phyloP scores from a whole-genome alignment of 2,888 invertebrate genomes.

The Thyatira batis region DNA sequence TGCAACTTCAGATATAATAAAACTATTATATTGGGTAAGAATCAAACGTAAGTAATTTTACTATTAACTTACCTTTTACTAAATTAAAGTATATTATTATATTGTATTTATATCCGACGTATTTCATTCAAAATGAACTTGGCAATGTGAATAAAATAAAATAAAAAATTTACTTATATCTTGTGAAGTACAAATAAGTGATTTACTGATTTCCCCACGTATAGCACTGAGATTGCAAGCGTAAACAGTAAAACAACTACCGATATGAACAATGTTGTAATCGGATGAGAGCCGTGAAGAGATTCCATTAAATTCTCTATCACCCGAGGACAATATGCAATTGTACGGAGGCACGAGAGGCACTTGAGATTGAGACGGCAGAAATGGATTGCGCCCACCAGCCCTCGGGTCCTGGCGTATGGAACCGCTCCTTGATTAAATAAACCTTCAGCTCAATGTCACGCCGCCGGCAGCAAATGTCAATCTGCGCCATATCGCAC shows the following conservation, averaged over 20 bases:
- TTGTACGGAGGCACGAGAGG: slow-evolving; percentile 70
- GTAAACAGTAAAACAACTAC: slow-evolving; percentile 61
- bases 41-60: too few species aligned
- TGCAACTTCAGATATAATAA: neutral
- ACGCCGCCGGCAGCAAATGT: slow-evolving; percentile 60
- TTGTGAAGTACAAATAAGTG: neutral
- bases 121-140: too few species aligned
- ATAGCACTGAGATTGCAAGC: slow-evolving; percentile 16
- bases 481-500: slow-evolving; percentile 69
- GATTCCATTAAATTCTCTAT: slow-evolving; percentile 73
- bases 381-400: slow-evolving; percentile 51
- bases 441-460: slow-evolving; percentile 74
- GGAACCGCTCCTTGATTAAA: slow-evolving; percentile 76
- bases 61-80: too few species aligned
- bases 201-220: neutral
- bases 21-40: too few species aligned
- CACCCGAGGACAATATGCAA: slow-evolving; percentile 71
- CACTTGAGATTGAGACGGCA: slow-evolving; percentile 75
- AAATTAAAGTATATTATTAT: too few species aligned
- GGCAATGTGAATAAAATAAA: neutral
- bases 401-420: slow-evolving; percentile 48
- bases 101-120: too few species aligned
- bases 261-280: slow-evolving; percentile 50
- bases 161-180: neutral
- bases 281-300: slow-evolving; percentile 62